phyloP scores from a whole-genome alignment of 2,888 invertebrate genomes.

The Allacma fusca region DNA sequence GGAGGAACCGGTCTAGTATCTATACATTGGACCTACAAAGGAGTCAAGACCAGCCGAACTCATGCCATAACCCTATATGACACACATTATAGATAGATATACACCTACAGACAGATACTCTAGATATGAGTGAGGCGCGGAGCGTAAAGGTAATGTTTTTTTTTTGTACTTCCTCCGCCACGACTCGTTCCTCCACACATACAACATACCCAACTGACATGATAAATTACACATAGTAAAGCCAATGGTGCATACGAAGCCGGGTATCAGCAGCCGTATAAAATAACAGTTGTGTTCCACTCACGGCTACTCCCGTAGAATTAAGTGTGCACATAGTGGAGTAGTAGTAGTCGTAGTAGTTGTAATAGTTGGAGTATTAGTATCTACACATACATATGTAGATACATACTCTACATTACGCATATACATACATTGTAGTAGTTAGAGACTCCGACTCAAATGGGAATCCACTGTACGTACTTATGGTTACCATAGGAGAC shows the following conservation, averaged over 20 bases:
- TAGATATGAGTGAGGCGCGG: background rate
- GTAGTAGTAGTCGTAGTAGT: too few species aligned
- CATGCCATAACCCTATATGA: background rate
- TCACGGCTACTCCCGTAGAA: background rate
- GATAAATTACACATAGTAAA: constrained; percentile 17
- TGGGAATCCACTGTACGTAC: background rate
- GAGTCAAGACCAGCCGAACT: background rate
- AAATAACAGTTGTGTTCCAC: constrained; percentile 6
- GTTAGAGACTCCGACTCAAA: background rate
- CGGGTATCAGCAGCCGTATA: constrained; percentile 7
- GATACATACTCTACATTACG: too few species aligned
- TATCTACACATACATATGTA: background rate
- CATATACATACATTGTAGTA: background rate
- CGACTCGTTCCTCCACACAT: background rate
- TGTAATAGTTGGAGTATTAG: too few species aligned
- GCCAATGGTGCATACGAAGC: constrained; percentile 18
- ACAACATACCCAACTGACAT: constrained; percentile 12
- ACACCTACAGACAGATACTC: too few species aligned
- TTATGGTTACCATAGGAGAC: background rate
- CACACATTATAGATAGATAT: background rate
- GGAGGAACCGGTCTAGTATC: too few species aligned
- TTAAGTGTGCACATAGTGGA: background rate
- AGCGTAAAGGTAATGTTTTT: background rate
- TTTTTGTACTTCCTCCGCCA: background rate
- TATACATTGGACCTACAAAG: background rate